Evolutionary conservation across 2,888 invertebrate species (phyloP).

Genomic region (Mystacides longicornis): DNA sequence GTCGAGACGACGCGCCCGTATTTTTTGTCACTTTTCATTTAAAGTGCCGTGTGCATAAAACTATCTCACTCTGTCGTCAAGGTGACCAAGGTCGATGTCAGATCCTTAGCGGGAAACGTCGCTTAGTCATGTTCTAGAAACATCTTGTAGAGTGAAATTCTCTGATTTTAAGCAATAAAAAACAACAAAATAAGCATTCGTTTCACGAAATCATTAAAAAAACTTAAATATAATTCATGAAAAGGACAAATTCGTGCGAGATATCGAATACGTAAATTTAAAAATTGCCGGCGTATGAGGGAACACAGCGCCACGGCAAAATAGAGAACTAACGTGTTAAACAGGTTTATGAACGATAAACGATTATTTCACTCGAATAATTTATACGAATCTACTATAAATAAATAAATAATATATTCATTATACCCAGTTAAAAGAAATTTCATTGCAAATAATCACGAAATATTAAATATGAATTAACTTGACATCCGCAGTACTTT

Average conservation of each 20-base stretch:
- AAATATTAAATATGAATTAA: background rate
- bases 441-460: background rate
- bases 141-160: background rate
- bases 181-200: background rate
- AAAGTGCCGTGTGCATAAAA: conserved; percentile 8
- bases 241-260: no score
- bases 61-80: conserved; percentile 25
- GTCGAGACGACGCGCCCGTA: conserved; percentile 21
- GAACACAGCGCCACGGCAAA: background rate
- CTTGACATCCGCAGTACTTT: background rate
- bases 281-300: background rate
- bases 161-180: background rate
- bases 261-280: no score
- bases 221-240: no score
- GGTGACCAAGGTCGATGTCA: conserved; percentile 28
- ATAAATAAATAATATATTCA: no score
- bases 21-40: conserved; percentile 18
- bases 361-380: no score
- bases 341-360: background rate
- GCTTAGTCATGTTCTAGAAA: conserved; percentile 20
- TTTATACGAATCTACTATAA: no score
- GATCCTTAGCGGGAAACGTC: conserved; percentile 25
- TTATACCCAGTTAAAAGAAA: no score
- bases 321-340: background rate
- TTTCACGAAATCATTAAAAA: background rate